Evolutionary conservation across 2,113 vertebrate species (phyloP), one percentile per base, ranked within the genome.

Genomic region (Acinonyx jubatus): DNA sequence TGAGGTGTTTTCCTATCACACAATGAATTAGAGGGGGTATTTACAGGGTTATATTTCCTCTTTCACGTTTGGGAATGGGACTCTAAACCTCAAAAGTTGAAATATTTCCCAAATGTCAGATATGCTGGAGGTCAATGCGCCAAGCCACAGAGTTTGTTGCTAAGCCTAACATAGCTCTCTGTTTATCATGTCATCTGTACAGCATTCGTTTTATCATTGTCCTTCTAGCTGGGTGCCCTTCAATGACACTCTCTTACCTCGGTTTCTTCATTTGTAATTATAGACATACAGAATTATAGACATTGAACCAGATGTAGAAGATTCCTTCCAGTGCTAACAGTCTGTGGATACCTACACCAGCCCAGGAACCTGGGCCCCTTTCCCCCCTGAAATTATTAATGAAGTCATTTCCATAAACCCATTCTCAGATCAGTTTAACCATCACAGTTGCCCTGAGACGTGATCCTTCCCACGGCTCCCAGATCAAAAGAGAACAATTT

Each of bases 71-170:
- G 18, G 27, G 25, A 19, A 89, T 83, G 65, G 19, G 23, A 94
- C 94, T 96, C 68, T 92, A 94, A 94, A 36, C 55, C 74, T 94
- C 79, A 68, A 86, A 95, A 23, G 19, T 69, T 82, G 16, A 89
- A 96, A 73, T 96, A 78, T 71, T 97, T 96, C 85, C 36, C 55
- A 74, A 92, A 74, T 65, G 6, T 94, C 88, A 61, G 79, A 85
- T 41, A 89, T 65, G n/a, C 68, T 74, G n/a, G 83, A 94, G 84
- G 76, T 88, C 91, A 85, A 65, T 69, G 38, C 7, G 84, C 68
- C 41, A 55, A 88, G 36, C 55, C 3, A 0, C 45, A 38, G 50
- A 79, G 88, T 82, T 92, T 87, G 21, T 55, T 80, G 27, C 90
- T 95, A 89, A 57, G 27, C 61, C 78, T 88, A 81, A 89, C 61